These are phyloP conservation scores for Halichondria panicea DNA, from an alignment of 37 sponge, comb jelly and placozoan genomes.

Conservation along the genomic window DNA sequence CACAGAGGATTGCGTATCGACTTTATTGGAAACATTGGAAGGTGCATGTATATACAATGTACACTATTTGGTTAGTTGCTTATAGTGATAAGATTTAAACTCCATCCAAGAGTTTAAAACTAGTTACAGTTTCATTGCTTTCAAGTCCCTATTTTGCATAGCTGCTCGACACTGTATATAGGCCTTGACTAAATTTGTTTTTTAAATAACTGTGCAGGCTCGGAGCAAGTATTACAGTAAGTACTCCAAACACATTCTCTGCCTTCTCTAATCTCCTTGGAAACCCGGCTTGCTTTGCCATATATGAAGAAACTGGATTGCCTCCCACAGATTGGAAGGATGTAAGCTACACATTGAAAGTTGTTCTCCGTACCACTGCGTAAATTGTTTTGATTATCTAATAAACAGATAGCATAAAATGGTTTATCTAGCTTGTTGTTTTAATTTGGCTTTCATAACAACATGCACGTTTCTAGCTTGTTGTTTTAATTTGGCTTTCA, in stretches of 20 bases:
- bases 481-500: neutral
- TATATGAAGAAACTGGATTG: conserved; percentile 26
- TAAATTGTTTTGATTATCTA: no score
- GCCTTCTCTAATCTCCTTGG: conserved; percentile 14
- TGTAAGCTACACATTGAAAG: no score
- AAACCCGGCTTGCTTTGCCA: conserved; percentile 44
- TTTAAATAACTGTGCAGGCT: conserved; percentile 28
- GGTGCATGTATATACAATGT: conserved; percentile 3
- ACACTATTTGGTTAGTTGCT: neutral
- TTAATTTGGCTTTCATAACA: neutral
- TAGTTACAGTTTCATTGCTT: neutral
- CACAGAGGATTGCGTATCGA: neutral
- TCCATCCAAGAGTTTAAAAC: neutral
- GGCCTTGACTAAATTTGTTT: neutral
- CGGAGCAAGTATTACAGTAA: conserved; percentile 48
- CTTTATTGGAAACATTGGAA: conserved; percentile 45
- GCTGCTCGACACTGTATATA: neutral
- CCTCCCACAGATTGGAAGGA: conserved; percentile 55
- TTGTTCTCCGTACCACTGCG: no score
- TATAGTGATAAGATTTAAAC: neutral
- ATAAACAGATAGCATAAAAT: no score
- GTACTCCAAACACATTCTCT: neutral
- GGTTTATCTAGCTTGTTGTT: neutral
- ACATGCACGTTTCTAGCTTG: neutral
- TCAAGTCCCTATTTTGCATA: neutral